These are phyloP conservation scores for Timema cristinae DNA, from an alignment of 2,888 invertebrate genomes.

Conservation along the genomic window DNA sequence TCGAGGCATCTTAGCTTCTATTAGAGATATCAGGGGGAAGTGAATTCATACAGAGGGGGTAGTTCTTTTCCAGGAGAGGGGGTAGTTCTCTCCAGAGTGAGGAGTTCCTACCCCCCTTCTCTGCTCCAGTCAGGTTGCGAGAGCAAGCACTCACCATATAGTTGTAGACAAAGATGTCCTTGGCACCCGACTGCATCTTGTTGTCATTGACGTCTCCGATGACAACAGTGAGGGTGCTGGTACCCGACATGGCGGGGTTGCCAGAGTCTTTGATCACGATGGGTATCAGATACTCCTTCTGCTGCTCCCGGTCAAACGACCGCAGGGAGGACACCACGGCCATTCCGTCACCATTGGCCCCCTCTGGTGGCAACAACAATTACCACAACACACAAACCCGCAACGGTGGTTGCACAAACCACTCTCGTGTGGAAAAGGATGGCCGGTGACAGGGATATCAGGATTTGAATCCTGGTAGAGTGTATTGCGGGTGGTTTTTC, in stretches of 20 bases:
- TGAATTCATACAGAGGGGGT: too few relatives aligned
- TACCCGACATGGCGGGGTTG: constrained; percentile 93
- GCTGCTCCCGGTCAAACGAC: constrained; percentile 92
- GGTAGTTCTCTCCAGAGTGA: too few relatives aligned
- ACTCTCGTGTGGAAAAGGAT: neutral
- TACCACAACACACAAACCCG: too few relatives aligned
- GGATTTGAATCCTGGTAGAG: too few relatives aligned
- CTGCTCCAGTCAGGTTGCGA: too few relatives aligned
- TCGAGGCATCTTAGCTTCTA: too few relatives aligned
- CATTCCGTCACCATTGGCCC: constrained; percentile 96
- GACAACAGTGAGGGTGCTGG: constrained; percentile 91
- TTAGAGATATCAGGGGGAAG: too few relatives aligned
- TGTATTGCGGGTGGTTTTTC: too few relatives aligned
- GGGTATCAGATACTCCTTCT: constrained; percentile 94
- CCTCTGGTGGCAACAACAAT: constrained; percentile 57
- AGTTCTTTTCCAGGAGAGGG: too few relatives aligned
- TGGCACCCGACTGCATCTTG: constrained; percentile 96
- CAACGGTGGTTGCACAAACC: too few relatives aligned
- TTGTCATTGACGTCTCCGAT: constrained; percentile 99
- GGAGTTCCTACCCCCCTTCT: too few relatives aligned
- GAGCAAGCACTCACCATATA: constrained; percentile 56
- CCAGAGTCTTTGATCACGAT: constrained; percentile 97
- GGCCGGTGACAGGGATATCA: too few relatives aligned
- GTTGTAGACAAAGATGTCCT: constrained; percentile 94
- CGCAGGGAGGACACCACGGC: constrained; percentile 92